phyloP scores from a whole-genome alignment of 2,113 vertebrate species.

The Helogale parvula region DNA sequence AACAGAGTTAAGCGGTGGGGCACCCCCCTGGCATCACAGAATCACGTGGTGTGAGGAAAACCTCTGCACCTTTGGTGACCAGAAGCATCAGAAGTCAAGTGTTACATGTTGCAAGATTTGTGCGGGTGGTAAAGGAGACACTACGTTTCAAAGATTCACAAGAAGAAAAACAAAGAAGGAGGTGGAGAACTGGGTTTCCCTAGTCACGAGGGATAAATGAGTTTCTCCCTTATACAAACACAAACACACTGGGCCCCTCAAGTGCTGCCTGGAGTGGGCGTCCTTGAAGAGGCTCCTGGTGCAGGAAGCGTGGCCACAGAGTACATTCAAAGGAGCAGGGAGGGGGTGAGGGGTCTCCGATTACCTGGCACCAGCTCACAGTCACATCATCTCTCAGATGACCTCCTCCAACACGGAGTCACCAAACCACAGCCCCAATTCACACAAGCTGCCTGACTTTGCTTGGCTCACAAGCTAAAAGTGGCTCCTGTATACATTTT shows the following conservation, averaged over 20 bases:
- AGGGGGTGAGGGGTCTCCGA: not conserved
- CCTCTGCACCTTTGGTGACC: not conserved
- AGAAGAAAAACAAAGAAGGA: not conserved
- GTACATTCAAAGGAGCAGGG: not conserved
- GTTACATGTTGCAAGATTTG: not conserved
- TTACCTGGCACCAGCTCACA: not conserved
- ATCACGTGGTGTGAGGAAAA: not conserved
- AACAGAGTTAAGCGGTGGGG: not conserved
- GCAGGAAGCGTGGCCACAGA: not conserved
- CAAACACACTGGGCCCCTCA: not conserved
- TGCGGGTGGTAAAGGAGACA: not conserved
- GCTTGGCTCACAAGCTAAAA: not conserved
- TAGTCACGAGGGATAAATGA: not conserved
- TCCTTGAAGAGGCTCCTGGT: not conserved
- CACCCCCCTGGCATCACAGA: not conserved
- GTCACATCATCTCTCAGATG: not conserved
- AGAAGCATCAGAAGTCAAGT: not conserved
- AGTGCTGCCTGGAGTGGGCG: not conserved
- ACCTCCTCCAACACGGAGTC: not conserved
- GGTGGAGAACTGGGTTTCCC: not conserved
- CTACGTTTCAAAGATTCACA: not conserved
- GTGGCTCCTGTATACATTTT: too few relatives aligned
- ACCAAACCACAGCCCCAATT: not conserved
- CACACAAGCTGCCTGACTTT: not conserved
- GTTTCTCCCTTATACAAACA: not conserved